Evolutionary conservation across 2,888 invertebrate genomes (phyloP).

Genomic region (Nomada ruficornis): DNA sequence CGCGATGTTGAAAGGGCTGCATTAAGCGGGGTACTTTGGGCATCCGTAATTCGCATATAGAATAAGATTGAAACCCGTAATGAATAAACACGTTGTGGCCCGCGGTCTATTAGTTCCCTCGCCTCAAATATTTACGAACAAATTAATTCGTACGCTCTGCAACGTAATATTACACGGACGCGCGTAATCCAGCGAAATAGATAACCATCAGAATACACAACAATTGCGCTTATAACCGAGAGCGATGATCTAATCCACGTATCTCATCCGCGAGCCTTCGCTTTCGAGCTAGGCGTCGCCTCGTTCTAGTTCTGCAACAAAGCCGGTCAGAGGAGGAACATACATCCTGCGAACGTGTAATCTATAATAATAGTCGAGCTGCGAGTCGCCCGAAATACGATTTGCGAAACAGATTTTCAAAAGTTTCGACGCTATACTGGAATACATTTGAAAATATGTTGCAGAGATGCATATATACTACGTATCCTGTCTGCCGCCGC

Average conservation of each 20-base stretch:
- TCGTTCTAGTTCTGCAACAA: not conserved
- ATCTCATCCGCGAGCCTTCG: not conserved
- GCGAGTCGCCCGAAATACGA: conserved; percentile 5
- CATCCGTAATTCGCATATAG: not conserved
- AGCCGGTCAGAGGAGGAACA: not conserved
- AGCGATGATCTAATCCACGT: not conserved
- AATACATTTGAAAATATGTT: no score
- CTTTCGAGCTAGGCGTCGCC: not conserved
- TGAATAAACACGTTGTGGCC: conserved; percentile 30
- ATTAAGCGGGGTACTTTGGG: not conserved
- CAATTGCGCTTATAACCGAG: conserved; percentile 31
- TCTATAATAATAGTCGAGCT: not conserved
- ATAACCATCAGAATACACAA: conserved; percentile 20
- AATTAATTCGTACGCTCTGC: conserved; percentile 43
- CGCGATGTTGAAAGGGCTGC: not conserved
- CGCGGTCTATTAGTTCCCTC: conserved; percentile 26
- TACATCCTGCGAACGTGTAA: conserved; percentile 12
- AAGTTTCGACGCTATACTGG: not conserved
- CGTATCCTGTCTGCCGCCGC: no score
- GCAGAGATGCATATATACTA: no score
- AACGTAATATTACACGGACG: conserved; percentile 19
- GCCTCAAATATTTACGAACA: conserved; percentile 38
- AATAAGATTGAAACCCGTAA: conserved; percentile 33
- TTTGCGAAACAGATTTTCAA: conserved; percentile 6
- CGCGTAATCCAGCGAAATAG: conserved; percentile 20